A percentile compares a stretch with the other conserved stretches of the same genome.
These are phyloP conservation scores for Zosterops borbonicus DNA, from an alignment of 2,113 vertebrate species.

Conservation along the genomic window DNA sequence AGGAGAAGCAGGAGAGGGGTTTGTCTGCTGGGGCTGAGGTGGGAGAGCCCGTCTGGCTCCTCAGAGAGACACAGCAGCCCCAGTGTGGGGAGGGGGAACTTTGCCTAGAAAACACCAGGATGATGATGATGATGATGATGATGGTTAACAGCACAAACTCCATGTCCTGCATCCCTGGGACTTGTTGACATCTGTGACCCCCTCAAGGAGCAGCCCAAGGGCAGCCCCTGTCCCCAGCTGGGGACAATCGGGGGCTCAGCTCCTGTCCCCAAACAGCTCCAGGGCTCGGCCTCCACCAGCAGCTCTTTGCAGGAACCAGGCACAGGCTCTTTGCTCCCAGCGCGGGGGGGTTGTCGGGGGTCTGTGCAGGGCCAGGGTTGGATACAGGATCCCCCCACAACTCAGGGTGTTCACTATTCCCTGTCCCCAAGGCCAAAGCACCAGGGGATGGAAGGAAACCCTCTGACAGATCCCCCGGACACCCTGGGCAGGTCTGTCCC, in stretches of 20 bases:
- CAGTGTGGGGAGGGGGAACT: neutral
- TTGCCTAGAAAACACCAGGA: neutral
- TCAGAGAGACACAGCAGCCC: neutral
- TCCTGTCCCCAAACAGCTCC: neutral
- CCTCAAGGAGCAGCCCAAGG: neutral
- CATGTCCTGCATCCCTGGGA: neutral
- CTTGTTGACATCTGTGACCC: neutral
- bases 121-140: neutral
- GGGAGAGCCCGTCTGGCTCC: neutral
- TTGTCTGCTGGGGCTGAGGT: neutral
- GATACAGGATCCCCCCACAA: fast-evolving
- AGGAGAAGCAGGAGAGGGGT: neutral
- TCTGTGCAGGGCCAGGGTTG: neutral
- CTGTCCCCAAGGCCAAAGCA: neutral
- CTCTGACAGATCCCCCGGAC: fast-evolving
- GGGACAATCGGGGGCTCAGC: neutral
- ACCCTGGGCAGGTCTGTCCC: fast-evolving
- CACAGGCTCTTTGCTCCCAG: neutral
- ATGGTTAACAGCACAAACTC: neutral
- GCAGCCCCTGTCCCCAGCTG: neutral
- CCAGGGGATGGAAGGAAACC: no score
- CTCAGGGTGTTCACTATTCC: neutral
- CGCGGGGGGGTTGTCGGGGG: neutral
- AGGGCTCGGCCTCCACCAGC: fast-evolving
- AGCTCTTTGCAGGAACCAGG: neutral